Conservation (phyloP, 2,888 invertebrate genomes). For the Scaptomyza flava region DNA sequence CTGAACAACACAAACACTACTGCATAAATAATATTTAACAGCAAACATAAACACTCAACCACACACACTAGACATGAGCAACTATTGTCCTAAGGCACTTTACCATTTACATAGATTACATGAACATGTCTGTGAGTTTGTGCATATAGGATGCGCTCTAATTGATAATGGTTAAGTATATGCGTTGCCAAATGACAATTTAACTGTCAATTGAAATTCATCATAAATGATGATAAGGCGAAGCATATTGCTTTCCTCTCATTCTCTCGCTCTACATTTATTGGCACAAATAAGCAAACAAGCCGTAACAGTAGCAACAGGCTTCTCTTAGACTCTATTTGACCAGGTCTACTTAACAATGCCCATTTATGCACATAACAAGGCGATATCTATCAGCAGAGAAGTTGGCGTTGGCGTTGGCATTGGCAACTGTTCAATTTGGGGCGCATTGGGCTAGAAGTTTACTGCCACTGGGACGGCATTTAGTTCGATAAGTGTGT, state of each 20-base stretch:
- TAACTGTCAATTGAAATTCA: conserved; percentile 64
- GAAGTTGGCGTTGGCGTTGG: background rate
- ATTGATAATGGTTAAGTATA: conserved; percentile 63
- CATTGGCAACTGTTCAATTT: conserved; percentile 3
- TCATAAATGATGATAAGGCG: conserved; percentile 49
- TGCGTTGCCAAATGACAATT: conserved; percentile 43
- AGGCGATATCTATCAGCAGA: conserved; percentile 56
- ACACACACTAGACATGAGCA: conserved; percentile 7
- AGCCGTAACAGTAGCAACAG: conserved; percentile 43
- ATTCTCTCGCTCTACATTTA: conserved; percentile 50
- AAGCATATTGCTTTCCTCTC: conserved; percentile 5
- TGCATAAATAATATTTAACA: conserved; percentile 76
- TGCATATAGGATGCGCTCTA: conserved; percentile 52
- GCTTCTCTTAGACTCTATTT: conserved; percentile 17
- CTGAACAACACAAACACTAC: conserved; percentile 46
- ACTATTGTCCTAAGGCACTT: conserved; percentile 9
- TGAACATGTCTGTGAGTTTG: conserved; percentile 7
- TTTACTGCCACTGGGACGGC: conserved; percentile 26
- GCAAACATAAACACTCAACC: conserved; percentile 28
- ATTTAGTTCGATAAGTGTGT: conserved; percentile 56
- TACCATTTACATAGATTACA: conserved; percentile 54
- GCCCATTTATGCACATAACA: conserved; percentile 67
- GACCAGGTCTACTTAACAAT: conserved; percentile 39
- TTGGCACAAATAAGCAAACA: conserved; percentile 53
- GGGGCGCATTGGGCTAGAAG: conserved; percentile 1